Base-by-base conservation (phyloP, 2,888 invertebrate genomes). In the Parelbella ahira region DNA sequence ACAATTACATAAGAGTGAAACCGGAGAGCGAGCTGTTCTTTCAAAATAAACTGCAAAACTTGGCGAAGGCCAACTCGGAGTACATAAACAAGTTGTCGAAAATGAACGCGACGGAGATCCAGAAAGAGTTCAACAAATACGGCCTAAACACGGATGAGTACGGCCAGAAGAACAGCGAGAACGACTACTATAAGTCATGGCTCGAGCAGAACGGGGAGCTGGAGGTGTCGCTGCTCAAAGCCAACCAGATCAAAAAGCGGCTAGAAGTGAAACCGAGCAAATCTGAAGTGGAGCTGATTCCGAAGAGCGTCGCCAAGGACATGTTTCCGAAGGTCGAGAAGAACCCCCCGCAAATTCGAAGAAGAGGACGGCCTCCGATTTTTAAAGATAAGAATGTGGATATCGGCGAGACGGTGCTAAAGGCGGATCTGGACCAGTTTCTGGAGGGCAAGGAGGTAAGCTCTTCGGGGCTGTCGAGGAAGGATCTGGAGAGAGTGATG, bases 101-200 rank as follows among this genome's bases (percentile, higher is more conserved):
- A 58, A 86, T 87, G 83, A 82, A 79, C 32, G 58, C 83, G 0
- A 54, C 63, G 0, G 82, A 86, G 46, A 82, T 87, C 5, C 66
- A 76, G 7, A 74, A 74, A 4, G 86, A 87, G 43, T 83, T 83
- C 37, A 70, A 72, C 0, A 86, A 86, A 53, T 86, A 86, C 49
- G 86, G 86, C 1, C 66, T 86, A 1, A 75, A 72, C 3, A 75
- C 79, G 0, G 79, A 82, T 0, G 60, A 60, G 0, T 58, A 60
- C 3, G 34, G 44, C 1, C 69, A 69, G 4, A 77, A 79, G 45
- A 54, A 51, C 0, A 51, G 65, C 0, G 87, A 86, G 49, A 84
- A 88, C 29, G 88, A 88, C 15, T 88, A 72, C 37, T 84, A 88
- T 51, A 88, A 88, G 23, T 75, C 81, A 0, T 88, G 88, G 88